A percentile compares a stretch with the other conserved stretches of the same genome.
These are phyloP conservation scores for Euura saliciscinereae DNA, from an alignment of 1,140 invertebrate species.

Conservation along the genomic window DNA sequence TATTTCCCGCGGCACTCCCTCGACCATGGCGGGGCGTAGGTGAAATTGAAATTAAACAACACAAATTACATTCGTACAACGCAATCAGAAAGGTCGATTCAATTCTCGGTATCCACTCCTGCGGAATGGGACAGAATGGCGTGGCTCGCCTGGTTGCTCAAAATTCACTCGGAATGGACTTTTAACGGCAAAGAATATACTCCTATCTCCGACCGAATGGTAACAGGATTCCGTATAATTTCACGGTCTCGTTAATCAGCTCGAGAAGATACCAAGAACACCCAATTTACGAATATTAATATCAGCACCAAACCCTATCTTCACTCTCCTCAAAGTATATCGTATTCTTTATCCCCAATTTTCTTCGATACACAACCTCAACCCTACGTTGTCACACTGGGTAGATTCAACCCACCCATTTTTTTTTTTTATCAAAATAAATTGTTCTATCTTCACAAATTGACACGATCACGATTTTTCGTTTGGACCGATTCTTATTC, in stretches of 20 bases:
- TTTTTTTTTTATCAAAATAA: too few relatives aligned
- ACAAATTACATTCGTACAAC: slow-evolving; percentile 3
- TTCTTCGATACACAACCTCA: too few relatives aligned
- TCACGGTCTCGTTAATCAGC: neutral
- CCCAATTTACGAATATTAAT: too few relatives aligned
- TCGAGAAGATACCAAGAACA: neutral
- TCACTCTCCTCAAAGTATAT: too few relatives aligned
- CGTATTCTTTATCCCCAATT: too few relatives aligned
- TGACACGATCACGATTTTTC: too few relatives aligned
- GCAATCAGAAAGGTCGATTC: slow-evolving; percentile 2
- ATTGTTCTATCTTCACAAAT: too few relatives aligned
- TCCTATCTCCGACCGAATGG: neutral
- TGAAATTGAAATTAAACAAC: slow-evolving; percentile 7
- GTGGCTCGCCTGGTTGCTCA: neutral
- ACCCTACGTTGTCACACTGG: too few relatives aligned
- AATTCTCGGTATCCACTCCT: neutral
- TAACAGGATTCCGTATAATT: neutral
- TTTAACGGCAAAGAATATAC: neutral
- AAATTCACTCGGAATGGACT: neutral
- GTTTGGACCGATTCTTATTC: too few relatives aligned
- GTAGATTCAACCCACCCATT: too few relatives aligned
- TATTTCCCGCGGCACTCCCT: neutral
- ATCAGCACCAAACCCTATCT: too few relatives aligned
- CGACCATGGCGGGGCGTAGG: neutral
- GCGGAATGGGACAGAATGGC: neutral